Conservation (phyloP, 2,888 invertebrate species). For the Omphaloscelis lunosa region DNA sequence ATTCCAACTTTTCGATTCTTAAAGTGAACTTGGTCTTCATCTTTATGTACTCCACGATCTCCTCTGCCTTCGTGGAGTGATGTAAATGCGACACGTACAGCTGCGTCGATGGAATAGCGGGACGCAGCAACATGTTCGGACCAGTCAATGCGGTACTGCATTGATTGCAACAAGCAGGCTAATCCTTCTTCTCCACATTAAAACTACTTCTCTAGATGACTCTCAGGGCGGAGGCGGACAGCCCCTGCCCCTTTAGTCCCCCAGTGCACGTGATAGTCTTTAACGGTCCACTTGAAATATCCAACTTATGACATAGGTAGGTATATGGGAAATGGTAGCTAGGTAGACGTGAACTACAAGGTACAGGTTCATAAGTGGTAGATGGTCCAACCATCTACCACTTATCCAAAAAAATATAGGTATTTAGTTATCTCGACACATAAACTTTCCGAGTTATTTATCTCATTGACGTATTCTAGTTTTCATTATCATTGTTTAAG, state of each 20-base stretch:
- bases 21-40: too few relatives aligned
- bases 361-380: background rate
- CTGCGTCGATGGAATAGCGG: too few relatives aligned
- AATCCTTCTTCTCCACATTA: too few relatives aligned
- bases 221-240: too few relatives aligned
- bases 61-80: too few relatives aligned
- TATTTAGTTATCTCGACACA: background rate
- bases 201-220: background rate
- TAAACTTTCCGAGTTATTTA: background rate
- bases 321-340: background rate
- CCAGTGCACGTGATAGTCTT: background rate
- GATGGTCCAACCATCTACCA: background rate
- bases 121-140: too few relatives aligned
- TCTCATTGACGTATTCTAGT: constrained; percentile 35
- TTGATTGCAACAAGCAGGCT: too few relatives aligned
- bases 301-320: background rate
- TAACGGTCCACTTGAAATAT: background rate
- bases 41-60: too few relatives aligned
- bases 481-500: constrained; percentile 15
- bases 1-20: too few relatives aligned
- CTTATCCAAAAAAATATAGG: background rate
- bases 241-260: background rate
- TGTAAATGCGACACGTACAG: too few relatives aligned
- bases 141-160: too few relatives aligned
- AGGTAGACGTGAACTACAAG: background rate